phyloP scores from a whole-genome alignment of 2,113 vertebrate genomes.

The Aplodontia rufa region DNA sequence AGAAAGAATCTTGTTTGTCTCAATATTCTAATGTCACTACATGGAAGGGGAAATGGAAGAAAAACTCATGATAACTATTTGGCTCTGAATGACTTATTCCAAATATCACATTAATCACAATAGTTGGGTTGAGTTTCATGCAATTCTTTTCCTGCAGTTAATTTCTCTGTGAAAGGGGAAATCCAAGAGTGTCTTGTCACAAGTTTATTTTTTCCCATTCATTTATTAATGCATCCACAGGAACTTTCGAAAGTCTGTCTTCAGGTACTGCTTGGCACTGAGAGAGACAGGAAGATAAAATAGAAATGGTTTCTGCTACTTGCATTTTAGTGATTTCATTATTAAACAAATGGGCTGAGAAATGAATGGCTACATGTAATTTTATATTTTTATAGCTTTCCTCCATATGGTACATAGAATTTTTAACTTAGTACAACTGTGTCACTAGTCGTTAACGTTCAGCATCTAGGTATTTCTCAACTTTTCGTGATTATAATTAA shows the following conservation, averaged over 20 bases:
- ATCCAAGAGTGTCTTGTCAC: background rate
- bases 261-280: background rate
- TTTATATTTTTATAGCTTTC: background rate
- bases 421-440: background rate
- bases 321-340: background rate
- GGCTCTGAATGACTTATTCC: background rate
- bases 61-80: background rate
- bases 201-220: background rate
- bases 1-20: background rate
- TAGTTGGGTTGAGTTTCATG: background rate
- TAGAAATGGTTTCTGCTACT: constrained; percentile 8
- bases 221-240: background rate
- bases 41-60: background rate
- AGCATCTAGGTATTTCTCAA: background rate
- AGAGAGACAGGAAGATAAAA: background rate
- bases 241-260: background rate
- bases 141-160: background rate
- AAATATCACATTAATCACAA: background rate
- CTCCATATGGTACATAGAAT: background rate
- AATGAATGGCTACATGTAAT: background rate
- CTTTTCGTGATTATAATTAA: background rate
- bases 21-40: background rate
- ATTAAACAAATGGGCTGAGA: background rate
- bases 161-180: background rate
- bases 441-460: background rate